phyloP scores from a whole-genome alignment of 2,888 invertebrate species.

The Amiota mariae region DNA sequence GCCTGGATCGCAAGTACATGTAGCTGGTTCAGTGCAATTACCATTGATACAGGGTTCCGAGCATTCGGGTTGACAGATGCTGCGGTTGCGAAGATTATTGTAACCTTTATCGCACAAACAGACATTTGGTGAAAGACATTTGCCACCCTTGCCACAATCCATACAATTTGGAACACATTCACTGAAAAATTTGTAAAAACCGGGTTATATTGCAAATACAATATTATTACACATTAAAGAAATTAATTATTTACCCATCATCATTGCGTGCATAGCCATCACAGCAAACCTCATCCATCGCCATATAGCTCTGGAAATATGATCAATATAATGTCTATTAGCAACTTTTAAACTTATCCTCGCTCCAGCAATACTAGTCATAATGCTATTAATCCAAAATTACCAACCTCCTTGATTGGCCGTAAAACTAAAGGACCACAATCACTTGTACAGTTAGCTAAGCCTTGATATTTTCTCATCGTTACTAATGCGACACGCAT shows the following conservation, averaged over 20 bases:
- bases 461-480: constrained; percentile 60
- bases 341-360: not conserved
- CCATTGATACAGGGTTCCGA: constrained; percentile 64
- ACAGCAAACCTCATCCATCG: constrained; percentile 66
- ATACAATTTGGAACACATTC: constrained; percentile 68
- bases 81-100: constrained; percentile 54
- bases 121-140: constrained; percentile 62
- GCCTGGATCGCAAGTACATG: constrained; percentile 63
- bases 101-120: constrained; percentile 66
- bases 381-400: not conserved
- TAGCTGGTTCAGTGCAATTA: constrained; percentile 62
- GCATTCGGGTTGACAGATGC: constrained; percentile 62
- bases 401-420: constrained; percentile 59
- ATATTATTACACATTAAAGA: not conserved
- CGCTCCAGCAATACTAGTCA: not conserved
- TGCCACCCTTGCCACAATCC: constrained; percentile 62
- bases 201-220: not conserved
- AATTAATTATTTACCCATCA: constrained; percentile 52
- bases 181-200: constrained; percentile 37
- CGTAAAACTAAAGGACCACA: constrained; percentile 59
- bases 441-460: constrained; percentile 53
- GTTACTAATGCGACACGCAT: constrained; percentile 62
- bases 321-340: not conserved
- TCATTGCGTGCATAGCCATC: constrained; percentile 60
- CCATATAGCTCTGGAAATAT: constrained; percentile 55